phyloP scores from a whole-genome alignment of 2,113 vertebrate species.

The Gadus macrocephalus region DNA sequence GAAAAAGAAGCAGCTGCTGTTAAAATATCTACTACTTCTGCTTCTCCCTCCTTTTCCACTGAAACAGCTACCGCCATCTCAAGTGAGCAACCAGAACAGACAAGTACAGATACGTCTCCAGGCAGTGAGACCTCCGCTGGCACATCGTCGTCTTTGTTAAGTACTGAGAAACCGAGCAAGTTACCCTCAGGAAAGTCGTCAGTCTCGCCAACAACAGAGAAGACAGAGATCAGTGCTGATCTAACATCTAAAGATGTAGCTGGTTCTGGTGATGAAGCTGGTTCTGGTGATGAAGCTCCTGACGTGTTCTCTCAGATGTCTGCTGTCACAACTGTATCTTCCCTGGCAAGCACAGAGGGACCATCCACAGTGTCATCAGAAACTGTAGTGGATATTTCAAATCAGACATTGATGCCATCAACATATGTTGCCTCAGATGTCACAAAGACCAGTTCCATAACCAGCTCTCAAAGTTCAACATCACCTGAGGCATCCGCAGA shows the following conservation, averaged over 20 bases:
- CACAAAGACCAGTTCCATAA: too few relatives aligned
- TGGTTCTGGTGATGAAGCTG: neutral
- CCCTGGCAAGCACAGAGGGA: neutral
- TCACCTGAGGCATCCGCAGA: too few relatives aligned
- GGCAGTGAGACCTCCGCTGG: neutral
- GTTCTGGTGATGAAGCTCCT: neutral
- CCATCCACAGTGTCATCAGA: neutral
- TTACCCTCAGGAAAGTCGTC: neutral
- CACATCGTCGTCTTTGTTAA: neutral
- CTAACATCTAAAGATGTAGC: neutral
- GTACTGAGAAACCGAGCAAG: conserved; percentile 16
- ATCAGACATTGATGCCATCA: neutral
- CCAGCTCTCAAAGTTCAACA: too few relatives aligned
- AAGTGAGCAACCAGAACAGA: neutral
- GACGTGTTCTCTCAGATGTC: neutral
- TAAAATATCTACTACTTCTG: neutral
- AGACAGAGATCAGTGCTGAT: neutral
- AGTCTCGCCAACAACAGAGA: neutral
- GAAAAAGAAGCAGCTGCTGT: neutral
- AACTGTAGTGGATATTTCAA: neutral
- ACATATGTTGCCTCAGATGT: too few relatives aligned
- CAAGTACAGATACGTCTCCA: neutral
- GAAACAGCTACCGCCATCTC: neutral
- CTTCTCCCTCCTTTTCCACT: neutral
- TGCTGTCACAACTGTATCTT: neutral